phyloP scores from a whole-genome alignment of 2,888 invertebrate genomes.

The Dendrolimus pini region DNA sequence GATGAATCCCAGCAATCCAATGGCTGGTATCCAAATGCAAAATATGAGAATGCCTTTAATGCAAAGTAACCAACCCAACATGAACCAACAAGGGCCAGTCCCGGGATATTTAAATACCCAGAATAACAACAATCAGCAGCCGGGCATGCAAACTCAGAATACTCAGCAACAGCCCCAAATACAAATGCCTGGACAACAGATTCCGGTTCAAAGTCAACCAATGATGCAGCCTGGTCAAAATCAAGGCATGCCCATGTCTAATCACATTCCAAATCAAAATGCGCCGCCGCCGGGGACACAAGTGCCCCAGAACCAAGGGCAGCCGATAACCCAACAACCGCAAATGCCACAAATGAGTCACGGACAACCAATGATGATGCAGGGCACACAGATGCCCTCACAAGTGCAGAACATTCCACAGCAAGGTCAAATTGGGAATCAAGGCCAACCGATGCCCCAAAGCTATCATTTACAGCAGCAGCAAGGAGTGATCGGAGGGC shows the following conservation, averaged over 20 bases:
- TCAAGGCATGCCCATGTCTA: constrained; percentile 31
- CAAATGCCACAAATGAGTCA: constrained; percentile 22
- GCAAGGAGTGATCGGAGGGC: constrained; percentile 20
- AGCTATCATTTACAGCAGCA: constrained; percentile 16
- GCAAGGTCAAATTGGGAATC: constrained; percentile 28
- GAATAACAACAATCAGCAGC: constrained; percentile 41
- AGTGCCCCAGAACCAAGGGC: constrained; percentile 31
- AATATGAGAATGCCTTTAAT: constrained; percentile 61
- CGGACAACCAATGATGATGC: constrained; percentile 40
- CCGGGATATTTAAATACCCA: constrained; percentile 47
- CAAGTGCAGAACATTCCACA: constrained; percentile 36
- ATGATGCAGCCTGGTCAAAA: constrained; percentile 34
- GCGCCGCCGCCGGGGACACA: constrained; percentile 28
- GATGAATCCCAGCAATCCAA: constrained; percentile 46
- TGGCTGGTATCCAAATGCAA: constrained; percentile 57
- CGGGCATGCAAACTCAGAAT: constrained; percentile 33
- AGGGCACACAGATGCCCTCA: constrained; percentile 30
- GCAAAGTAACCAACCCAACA: constrained; percentile 42
- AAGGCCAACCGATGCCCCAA: constrained; percentile 35
- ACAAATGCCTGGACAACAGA: constrained; percentile 35
- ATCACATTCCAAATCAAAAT: constrained; percentile 36
- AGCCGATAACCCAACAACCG: constrained; percentile 24
- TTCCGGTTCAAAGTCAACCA: constrained; percentile 37
- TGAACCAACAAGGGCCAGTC: constrained; percentile 42
- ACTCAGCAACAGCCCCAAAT: constrained; percentile 37